Evolutionary conservation across 1,140 invertebrate genomes (phyloP), one percentile per base, ranked within the genome.

Genomic region (Chrysoperla carnea): DNA sequence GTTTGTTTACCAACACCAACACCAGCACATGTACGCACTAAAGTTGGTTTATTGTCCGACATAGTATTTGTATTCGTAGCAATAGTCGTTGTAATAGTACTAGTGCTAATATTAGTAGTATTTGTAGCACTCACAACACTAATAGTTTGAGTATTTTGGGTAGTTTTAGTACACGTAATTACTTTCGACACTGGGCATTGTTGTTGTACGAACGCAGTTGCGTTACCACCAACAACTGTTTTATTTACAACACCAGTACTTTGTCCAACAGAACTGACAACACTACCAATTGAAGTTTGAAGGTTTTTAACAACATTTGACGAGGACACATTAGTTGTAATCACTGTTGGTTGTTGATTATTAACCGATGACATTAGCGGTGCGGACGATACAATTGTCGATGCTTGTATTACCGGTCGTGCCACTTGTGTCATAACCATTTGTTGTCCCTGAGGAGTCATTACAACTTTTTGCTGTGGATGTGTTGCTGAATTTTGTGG

Each of bases 361-460:
- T 55, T 50, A n/a, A 61, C 61, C 8, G 61, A 58, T 42, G 63
- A 56, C 1, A 64, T 60, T 5, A 62, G 59, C 0, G 66, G 58
- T 4, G 64, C 60, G 5, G 64, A 47, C 0, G 63, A 64, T 6
- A 62, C 60, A 13, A 66, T 54, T 0, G 64, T 57, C 0, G 68
- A 60, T 38, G 60, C 64, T 46, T 72, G 69, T 6, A 72, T 41
- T 8, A 71, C 54, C 4, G 70, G 69, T 46, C 70, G 60, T 35
- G 64, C 68, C 29, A 66, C 61, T 49, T 67, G 66, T 7, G 67
- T 68, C 6, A 76, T 73, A 15, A 77, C 66, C 8, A 76, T 69
- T 49, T 75, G 74, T 48, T 77, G 75, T 0, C 74, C 74, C 46
- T 76, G 74, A 0, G 70, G 69, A 2, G 74, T 75, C n/a, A 77